Conservation (phyloP, 2,888 invertebrate genomes). For the Fabriciana adippe region DNA sequence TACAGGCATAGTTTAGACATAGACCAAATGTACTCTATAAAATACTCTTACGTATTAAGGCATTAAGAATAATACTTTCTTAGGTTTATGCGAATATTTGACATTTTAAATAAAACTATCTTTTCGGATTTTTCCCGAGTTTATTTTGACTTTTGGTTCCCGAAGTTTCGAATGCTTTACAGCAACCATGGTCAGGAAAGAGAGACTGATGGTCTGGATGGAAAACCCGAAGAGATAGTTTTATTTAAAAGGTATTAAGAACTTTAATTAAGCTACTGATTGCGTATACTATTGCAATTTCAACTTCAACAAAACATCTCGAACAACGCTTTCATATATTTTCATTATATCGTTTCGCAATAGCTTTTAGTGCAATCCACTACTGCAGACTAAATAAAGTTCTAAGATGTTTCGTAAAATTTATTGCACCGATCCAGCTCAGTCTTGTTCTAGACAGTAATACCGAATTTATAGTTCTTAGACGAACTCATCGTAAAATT, state of each 20-base stretch:
- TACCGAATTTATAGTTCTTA: slow-evolving; percentile 12
- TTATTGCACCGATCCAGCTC: slow-evolving; percentile 15
- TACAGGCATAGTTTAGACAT: no score
- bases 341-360: background rate
- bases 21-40: no score
- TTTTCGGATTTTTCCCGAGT: no score
- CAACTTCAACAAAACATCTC: background rate
- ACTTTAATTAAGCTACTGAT: background rate
- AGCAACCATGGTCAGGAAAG: no score
- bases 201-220: no score
- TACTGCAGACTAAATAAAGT: background rate
- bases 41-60: no score
- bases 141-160: no score
- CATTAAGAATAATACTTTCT: no score
- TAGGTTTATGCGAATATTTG: no score
- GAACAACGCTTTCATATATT: background rate
- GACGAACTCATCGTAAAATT: background rate
- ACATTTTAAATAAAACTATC: no score
- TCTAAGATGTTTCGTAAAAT: slow-evolving; percentile 21
- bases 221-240: no score
- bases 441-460: slow-evolving; percentile 11
- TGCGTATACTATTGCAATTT: background rate
- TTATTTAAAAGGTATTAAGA: background rate
- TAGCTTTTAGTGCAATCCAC: slow-evolving; percentile 9
- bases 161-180: no score